A percentile compares a stretch with the other conserved stretches of the same genome.
Evolutionary conservation across 2,888 invertebrate species (phyloP).

Genomic region (Caenorhabditis sp.): DNA sequence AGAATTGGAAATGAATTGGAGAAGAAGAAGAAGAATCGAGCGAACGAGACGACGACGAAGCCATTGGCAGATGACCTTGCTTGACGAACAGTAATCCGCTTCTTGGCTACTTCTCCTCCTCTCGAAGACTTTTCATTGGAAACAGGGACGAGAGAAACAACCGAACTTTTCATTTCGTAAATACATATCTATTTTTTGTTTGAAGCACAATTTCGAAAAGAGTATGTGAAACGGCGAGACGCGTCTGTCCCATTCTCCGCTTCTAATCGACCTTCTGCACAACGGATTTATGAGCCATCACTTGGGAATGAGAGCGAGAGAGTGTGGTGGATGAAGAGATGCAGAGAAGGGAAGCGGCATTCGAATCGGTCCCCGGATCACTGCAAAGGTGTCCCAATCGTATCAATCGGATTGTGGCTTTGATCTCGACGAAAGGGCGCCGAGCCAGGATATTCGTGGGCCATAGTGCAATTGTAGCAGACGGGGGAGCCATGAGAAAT

Average conservation of each 20-base stretch:
- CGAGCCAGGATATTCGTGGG: no score
- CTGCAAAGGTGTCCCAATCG: no score
- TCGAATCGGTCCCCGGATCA: background rate
- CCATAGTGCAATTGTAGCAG: no score
- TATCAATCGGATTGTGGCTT: no score
- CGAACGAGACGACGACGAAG: no score
- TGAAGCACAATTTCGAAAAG: conserved; percentile 11
- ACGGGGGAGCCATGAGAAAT: no score
- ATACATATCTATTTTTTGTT: background rate
- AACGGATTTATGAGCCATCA: conserved; percentile 39
- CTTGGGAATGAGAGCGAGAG: background rate
- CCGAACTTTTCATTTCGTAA: background rate
- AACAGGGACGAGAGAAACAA: background rate
- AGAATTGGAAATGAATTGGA: background rate
- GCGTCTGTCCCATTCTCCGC: conserved; percentile 5
- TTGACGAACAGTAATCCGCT: conserved; percentile 12
- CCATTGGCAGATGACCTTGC: background rate
- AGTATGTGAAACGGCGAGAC: background rate
- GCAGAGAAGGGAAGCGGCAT: background rate
- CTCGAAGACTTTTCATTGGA: no score
- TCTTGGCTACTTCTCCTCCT: no score
- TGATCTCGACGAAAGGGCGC: no score
- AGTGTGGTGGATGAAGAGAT: background rate
- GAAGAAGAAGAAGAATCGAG: conserved; percentile 6
- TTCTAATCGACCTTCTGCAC: conserved; percentile 7